phyloP scores from a whole-genome alignment of 2,888 invertebrate genomes.

The Drosophila vallismaia region DNA sequence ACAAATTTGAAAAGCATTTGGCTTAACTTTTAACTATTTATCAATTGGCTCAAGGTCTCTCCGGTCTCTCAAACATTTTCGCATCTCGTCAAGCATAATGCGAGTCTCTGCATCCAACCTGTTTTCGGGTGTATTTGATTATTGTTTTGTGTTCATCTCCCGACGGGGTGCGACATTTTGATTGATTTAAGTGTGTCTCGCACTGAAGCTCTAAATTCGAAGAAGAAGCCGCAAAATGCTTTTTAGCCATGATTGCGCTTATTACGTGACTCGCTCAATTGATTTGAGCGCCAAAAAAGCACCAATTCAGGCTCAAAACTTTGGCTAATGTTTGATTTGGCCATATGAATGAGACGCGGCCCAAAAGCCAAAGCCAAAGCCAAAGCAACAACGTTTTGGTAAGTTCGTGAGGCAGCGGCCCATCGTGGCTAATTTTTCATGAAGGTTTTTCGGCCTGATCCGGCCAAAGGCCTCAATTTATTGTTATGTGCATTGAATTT shows the following conservation, averaged over 20 bases:
- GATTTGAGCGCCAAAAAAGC: conserved; percentile 57
- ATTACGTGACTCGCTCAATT: conserved; percentile 77
- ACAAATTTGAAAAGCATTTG: conserved; percentile 1
- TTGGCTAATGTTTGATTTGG: conserved; percentile 18
- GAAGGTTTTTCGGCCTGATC: conserved; percentile 69
- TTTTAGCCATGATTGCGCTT: conserved; percentile 69
- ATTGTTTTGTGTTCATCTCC: conserved; percentile 16
- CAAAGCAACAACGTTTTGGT: conserved; percentile 26
- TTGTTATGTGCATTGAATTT: conserved; percentile 71
- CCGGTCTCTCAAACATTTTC: neutral
- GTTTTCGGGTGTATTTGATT: conserved; percentile 33
- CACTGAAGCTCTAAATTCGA: neutral
- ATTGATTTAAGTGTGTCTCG: conserved; percentile 56
- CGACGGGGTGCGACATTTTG: conserved; percentile 65
- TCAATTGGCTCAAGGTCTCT: conserved; percentile 40
- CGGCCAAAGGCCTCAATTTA: conserved; percentile 71
- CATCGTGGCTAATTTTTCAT: conserved; percentile 73
- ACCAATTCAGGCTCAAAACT: conserved; percentile 8
- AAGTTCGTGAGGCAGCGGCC: conserved; percentile 56
- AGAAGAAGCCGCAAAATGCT: conserved; percentile 34
- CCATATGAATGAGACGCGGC: conserved; percentile 67
- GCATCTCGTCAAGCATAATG: conserved; percentile 23
- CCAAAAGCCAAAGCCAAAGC: conserved; percentile 49
- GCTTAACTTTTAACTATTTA: conserved; percentile 17
- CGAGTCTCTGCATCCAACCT: conserved; percentile 43